Evolutionary conservation across 2,113 vertebrate genomes (phyloP).

Genomic region (Antechinus stuartii): DNA sequence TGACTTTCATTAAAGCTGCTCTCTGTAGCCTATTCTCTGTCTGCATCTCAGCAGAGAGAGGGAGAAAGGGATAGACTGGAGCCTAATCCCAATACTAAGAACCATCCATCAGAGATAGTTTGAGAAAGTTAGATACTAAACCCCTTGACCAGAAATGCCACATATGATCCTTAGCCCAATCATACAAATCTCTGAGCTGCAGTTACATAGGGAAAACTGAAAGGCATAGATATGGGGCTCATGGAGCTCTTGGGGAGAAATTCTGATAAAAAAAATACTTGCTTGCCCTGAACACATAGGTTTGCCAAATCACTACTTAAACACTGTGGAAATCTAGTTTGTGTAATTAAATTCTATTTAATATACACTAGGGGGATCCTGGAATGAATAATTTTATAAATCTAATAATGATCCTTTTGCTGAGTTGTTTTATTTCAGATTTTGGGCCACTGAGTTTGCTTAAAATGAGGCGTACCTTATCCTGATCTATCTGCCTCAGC

Average conservation of each 20-base stretch:
- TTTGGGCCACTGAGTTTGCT: not conserved
- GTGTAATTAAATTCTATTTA: not conserved
- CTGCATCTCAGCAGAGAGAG: not conserved
- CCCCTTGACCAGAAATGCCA: not conserved
- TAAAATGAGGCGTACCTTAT: not conserved
- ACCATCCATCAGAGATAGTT: not conserved
- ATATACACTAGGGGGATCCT: not conserved
- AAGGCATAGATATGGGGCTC: not conserved
- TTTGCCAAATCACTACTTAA: not conserved
- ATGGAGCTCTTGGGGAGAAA: not conserved
- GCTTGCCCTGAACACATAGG: not conserved
- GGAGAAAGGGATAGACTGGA: not conserved
- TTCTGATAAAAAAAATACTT: not conserved
- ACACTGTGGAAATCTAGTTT: not conserved
- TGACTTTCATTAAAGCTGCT: not conserved
- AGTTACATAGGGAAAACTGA: not conserved
- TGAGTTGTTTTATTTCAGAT: not conserved
- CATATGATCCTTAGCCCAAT: not conserved
- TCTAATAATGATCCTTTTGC: not conserved
- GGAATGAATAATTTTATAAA: conserved; percentile 2
- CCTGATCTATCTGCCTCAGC: not conserved
- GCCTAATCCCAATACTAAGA: not conserved
- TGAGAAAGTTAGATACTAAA: not conserved
- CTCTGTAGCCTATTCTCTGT: not conserved
- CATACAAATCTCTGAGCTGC: not conserved